Evolutionary conservation across 2,888 invertebrate genomes (phyloP), one percentile per base, ranked within the genome.

Genomic region (Drosophila mimetica): DNA sequence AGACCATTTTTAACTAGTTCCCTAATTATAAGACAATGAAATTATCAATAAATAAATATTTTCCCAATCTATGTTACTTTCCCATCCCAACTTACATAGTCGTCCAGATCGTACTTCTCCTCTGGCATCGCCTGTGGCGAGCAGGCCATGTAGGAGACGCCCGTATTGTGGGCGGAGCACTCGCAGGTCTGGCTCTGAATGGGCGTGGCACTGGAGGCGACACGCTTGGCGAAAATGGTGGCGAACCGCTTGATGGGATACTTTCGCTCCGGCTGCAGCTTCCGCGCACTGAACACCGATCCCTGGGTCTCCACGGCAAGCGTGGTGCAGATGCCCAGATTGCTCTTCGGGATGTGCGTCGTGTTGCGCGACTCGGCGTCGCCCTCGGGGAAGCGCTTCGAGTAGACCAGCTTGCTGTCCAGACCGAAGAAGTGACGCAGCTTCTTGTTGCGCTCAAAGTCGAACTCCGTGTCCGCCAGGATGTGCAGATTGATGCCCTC

Each of bases 261-360:
- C 39, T 92, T 92, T 52, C 93, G 93, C 48, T 93, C 93, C 13
- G 92, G 92, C 61, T 93, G 93, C 66, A 95, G 83, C 86, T 94
- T 94, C 64, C 93, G 93, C 0, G 93, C 93, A 65, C 93, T 93
- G 86, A 95, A 95, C 58, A 95, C 92, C 0, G 95, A 93, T 14
- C 94, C 97, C 84, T 97, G 96, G 3, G 96, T 96, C 90, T 97
- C 97, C 77, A 97, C 90, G 0, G 97, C 96, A 18, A 97, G 92
- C 0, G 96, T 95, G 1, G 95, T 94, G 89, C 97, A 97, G 46
- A 95, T 93, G 16, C 96, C 96, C 25, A 97, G 92, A 65, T 94
- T 94, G 64, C 94, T 94, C 89, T 96, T 97, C 0, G 97, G 95
- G 70, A 96, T 92, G 64, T 94, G 95, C 20, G 96, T 94, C 90